These are phyloP conservation scores for Athalia circularis DNA, from an alignment of 2,888 invertebrate genomes.

Conservation along the genomic window DNA sequence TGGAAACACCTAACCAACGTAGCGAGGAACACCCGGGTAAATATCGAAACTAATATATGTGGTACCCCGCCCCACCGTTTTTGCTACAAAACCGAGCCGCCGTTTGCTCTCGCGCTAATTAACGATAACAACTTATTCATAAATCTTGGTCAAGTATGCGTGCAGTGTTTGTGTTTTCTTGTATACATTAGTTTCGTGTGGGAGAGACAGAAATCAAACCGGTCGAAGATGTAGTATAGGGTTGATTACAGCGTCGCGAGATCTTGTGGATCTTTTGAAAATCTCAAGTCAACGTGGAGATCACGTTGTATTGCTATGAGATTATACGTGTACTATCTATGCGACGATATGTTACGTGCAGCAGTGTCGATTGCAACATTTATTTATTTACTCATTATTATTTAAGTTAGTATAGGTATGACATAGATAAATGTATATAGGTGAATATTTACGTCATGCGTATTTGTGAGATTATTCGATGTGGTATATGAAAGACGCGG, in stretches of 20 bases:
- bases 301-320: no score
- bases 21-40: not conserved
- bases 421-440: not conserved
- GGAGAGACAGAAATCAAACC: no score
- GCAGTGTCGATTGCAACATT: constrained; percentile 13
- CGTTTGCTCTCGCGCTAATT: constrained; percentile 25
- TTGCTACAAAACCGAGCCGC: constrained; percentile 18
- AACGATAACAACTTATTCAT: constrained; percentile 28
- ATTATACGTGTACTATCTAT: no score
- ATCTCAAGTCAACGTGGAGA: no score
- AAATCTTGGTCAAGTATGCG: not conserved
- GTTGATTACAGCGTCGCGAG: not conserved
- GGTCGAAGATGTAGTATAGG: not conserved
- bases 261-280: not conserved
- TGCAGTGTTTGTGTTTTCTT: not conserved
- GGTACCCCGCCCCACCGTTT: not conserved
- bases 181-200: no score
- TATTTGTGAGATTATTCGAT: not conserved
- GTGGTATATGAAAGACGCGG: not conserved
- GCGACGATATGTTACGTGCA: no score
- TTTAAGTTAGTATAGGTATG: not conserved
- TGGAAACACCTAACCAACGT: no score
- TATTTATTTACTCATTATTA: not conserved
- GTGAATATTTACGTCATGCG: constrained; percentile 15
- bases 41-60: not conserved